phyloP scores from a whole-genome alignment of 2,888 invertebrate species.

The Hydriomena furcata region DNA sequence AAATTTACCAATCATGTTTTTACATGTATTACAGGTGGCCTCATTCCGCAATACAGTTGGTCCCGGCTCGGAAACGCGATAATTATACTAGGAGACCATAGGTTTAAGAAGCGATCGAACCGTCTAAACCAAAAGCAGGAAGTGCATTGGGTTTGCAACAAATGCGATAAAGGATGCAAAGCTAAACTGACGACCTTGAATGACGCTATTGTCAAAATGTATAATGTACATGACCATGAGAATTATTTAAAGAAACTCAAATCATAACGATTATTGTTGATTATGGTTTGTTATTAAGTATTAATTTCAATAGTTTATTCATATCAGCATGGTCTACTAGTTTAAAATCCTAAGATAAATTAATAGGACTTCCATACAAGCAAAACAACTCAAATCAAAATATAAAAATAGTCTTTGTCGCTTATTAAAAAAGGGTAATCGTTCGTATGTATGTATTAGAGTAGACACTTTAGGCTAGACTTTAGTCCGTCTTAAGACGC shows the following conservation, averaged over 20 bases:
- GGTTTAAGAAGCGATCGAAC: constrained; percentile 73
- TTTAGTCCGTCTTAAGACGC: too few species aligned
- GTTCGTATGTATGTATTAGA: too few species aligned
- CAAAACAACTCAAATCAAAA: too few species aligned
- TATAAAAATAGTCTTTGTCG: too few species aligned
- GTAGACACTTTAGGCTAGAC: too few species aligned
- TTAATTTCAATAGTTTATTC: too few species aligned
- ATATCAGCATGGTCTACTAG: neutral
- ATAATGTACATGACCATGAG: constrained; percentile 67
- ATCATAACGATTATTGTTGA: neutral
- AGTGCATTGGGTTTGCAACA: constrained; percentile 75
- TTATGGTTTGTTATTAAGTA: neutral
- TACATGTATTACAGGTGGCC: constrained; percentile 40
- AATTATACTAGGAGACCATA: constrained; percentile 69
- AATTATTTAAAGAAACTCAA: constrained; percentile 32
- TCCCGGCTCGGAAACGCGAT: constrained; percentile 74
- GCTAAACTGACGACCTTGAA: constrained; percentile 70
- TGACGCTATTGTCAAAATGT: constrained; percentile 68
- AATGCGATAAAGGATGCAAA: constrained; percentile 73
- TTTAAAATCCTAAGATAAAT: neutral
- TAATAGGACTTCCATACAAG: neutral
- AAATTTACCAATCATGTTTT: neutral
- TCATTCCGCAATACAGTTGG: constrained; percentile 69
- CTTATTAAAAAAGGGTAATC: too few species aligned
- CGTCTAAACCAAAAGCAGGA: constrained; percentile 67